Evolutionary conservation across 2,888 invertebrate genomes (phyloP), one percentile per base, ranked within the genome.

Genomic region (Ophion ellenae): DNA sequence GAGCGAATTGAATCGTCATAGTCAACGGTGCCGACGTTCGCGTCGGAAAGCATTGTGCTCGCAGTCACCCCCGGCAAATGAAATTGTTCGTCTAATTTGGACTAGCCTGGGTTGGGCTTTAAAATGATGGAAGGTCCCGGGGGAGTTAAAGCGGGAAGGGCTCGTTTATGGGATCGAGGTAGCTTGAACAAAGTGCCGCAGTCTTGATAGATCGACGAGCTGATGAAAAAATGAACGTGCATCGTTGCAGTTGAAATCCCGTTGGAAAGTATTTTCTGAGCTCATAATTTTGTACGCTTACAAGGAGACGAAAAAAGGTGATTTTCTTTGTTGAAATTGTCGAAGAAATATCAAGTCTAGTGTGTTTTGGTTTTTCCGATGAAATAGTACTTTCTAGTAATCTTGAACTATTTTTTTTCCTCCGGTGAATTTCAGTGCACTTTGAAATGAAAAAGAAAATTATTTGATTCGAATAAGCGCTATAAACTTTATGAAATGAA

Each of bases 71-170:
- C 81, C 83, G 59, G 89, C 87, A 88, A 92, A 93, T 91, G 91
- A 93, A 93, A 93, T 93, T 92, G 92, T 90, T 91, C 91, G 91
- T 91, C 91, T 93, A 93, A 93, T 93, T 93, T 91, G 88, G 90
- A 92, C 90, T 89, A 90, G 90, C 86, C 67, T 88, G 86, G 82
- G 83, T 47, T 77, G 78, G 91, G 91, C 91, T 93, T 93, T 93
- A 92, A 93, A 93, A 92, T 92, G 92, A 93, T 92, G 91, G 90
- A 92, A 91, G 90, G 91, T 92, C 93, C 91, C 93, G 87, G 77
- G 79, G 91, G 93, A 91, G 92, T 89, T 80, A 9, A 81, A 86
- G 81, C 76, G 77, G 70, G 59, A 70, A 81, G 86, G 59, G 47
- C 81, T 81, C 61, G 61, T 10, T 64, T 66, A 64, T 78, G 85